Base-by-base conservation (phyloP, 2,797 vertebrate species). In the Lagocephalus sceleratus region DNA sequence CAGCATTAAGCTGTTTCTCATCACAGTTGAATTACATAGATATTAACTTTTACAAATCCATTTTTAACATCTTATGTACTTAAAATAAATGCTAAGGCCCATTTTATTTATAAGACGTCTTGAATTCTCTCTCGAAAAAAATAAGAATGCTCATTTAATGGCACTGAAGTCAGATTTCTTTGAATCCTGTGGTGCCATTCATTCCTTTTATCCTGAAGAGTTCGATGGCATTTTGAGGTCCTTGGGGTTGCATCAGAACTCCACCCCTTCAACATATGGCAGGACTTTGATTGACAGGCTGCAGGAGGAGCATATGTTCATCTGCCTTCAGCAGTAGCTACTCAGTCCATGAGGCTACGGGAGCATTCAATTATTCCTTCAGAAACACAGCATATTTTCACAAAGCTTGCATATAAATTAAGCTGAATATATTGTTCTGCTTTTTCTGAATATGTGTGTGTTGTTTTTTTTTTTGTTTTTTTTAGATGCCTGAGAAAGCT, bases 401-500 rank as follows among this genome's bases (percentile, higher is more conserved):
- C 32, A 9, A 35, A 14, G 12, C 32, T 14, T 35, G 32, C 32
- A 35, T 10, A 35, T 35, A 35, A 3, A 14, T 35, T 35, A 35
- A 35, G 9, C 32, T n/a, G n/a, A n/a, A n/a, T n/a, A n/a, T n/a
- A n/a, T n/a, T n/a, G n/a, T n/a, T n/a, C n/a, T 7, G 3, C 3
- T 40, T 16, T 40, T 40, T 6, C 39, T 40, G 6, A 40, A 9
- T 23, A 17, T 23, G 22, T 12, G 5, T 66, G 1, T 59, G 16
- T 10, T 60, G 62, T 51, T 3, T 12, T 57, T n/a, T 59, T n/a
- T 10, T 60, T 64, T 51, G 4, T 12, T 57, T 67, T 14, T 12
- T 57, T 67, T 14, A 90, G 88, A 90, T 86, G 85, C 84, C 79
- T 63, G 88, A 86, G 69, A 84, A 75, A 20, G 62, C 81, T 35